Percentiles rank a stretch among this genome's conserved stretches.
These are phyloP conservation scores for Hafferia zeledoni DNA, from an alignment of 2,797 vertebrate genomes.

Conservation along the genomic window DNA sequence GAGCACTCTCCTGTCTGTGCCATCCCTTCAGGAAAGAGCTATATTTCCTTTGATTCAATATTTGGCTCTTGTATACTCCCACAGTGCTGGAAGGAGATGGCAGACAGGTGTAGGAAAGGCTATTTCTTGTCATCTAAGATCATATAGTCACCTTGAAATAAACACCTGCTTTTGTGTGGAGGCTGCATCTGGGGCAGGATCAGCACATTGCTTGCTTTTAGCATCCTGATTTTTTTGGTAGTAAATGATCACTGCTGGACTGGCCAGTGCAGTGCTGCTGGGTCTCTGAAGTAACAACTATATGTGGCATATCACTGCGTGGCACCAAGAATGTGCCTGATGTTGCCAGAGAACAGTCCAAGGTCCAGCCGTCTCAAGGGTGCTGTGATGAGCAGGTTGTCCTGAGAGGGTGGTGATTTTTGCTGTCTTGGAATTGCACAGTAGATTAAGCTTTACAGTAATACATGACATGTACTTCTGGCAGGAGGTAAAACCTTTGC, in stretches of 20 bases:
- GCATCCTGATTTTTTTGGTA: not conserved
- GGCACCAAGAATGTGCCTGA: not conserved
- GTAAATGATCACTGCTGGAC: not conserved
- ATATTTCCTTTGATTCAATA: not conserved
- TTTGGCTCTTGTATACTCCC: not conserved
- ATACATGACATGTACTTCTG: not conserved
- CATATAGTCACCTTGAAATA: not conserved
- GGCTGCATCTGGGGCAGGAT: not conserved
- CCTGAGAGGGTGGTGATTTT: not conserved
- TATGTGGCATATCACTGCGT: rapidly evolving
- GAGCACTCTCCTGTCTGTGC: not conserved
- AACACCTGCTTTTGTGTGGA: not conserved
- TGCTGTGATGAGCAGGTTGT: not conserved
- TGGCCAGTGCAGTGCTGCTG: not conserved
- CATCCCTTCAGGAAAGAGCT: not conserved
- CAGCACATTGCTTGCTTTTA: not conserved
- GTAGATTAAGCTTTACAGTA: not conserved
- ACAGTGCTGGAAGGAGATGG: not conserved
- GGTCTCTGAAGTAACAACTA: not conserved
- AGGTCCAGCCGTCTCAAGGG: not conserved
- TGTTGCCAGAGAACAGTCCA: not conserved
- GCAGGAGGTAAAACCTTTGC: not conserved
- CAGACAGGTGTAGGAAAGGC: not conserved
- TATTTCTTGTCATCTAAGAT: not conserved
- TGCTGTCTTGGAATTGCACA: not conserved